Base-by-base conservation (phyloP, 1,140 invertebrate species). In the Magallana ariakensis region DNA sequence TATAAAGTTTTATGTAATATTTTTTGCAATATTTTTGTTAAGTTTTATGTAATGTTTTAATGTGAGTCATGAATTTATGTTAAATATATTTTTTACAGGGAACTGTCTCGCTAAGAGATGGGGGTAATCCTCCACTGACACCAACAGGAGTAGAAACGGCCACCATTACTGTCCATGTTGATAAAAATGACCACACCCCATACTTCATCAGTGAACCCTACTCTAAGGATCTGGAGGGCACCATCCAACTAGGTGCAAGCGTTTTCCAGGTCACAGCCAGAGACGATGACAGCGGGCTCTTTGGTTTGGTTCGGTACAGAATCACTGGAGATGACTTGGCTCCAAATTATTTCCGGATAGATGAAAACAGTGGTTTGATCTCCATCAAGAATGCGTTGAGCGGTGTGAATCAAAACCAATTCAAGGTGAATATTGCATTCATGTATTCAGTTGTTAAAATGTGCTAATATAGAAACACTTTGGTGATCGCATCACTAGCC, bases 191-290 rank as follows among this genome's bases (percentile, higher is more conserved):
- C 5, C 66, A 87, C n/a, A 53, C 87, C 10, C 93, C 93, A 1
- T 89, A 88, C 46, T 93, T 93, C 84, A 46, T 85, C 0, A 46
- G 80, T 26, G 84, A 84, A 4, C 90, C 91, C 5, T 93, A 93
- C 75, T 58, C 46, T 19, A 56, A 57, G 16, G 53, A 88, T 19
- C 57, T 93, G 57, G 80, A 85, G n/a, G 62, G 86, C 26, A 85
- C 83, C 33, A 80, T 85, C 11, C 84, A 60, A 58, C 10, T 82
- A 1, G 90, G 89, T 2, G 66, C 57, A 9, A 53, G 33, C 19
- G 86, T 93, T 3, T 62, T 91, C 8, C 75, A 46, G 19, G 90
- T 90, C 0, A 60, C 66, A 2, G 93, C 87, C 46, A 66, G n/a
- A 33, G 93, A 93, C 80, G 53, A 85, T 58, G 92, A 93, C 22